Percentiles rank a stretch among this genome's conserved stretches.
phyloP scores from a whole-genome alignment of 1,140 invertebrate species.

The Homarus americanus region DNA sequence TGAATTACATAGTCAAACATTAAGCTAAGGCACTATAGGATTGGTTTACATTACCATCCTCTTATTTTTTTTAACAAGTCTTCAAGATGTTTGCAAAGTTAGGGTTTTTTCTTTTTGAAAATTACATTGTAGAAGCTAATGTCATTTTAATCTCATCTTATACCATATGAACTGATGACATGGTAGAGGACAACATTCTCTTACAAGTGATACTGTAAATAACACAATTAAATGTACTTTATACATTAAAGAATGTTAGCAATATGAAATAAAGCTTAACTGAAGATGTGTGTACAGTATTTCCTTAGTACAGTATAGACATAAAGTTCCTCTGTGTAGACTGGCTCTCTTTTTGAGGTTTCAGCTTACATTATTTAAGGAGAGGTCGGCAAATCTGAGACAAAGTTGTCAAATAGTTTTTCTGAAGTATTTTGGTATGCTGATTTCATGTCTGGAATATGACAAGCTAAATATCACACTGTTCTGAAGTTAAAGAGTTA shows the following conservation, averaged over 20 bases:
- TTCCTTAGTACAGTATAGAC: too few relatives aligned
- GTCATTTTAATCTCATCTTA: not conserved
- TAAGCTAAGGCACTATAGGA: not conserved
- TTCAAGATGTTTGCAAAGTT: not conserved
- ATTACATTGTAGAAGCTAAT: not conserved
- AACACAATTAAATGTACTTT: constrained; percentile 20
- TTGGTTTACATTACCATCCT: not conserved
- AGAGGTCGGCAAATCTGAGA: too few relatives aligned
- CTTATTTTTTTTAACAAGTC: not conserved
- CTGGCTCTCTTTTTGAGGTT: too few relatives aligned
- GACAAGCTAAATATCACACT: too few relatives aligned
- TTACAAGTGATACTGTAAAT: constrained; percentile 34
- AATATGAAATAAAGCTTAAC: constrained; percentile 19
- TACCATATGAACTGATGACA: constrained; percentile 1
- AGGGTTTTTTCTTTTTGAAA: not conserved
- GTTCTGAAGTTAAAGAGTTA: too few relatives aligned
- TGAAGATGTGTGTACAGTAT: not conserved
- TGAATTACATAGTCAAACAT: not conserved
- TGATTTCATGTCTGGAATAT: too few relatives aligned
- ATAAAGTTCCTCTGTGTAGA: too few relatives aligned
- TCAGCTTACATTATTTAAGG: too few relatives aligned
- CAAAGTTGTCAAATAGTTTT: too few relatives aligned
- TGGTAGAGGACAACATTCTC: constrained; percentile 25
- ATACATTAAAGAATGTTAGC: constrained; percentile 31
- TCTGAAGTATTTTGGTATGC: too few relatives aligned